Evolutionary conservation across 2,797 vertebrate species (phyloP), one percentile per base, ranked within the genome.

Genomic region (Phrynocephalus vlangalii): DNA sequence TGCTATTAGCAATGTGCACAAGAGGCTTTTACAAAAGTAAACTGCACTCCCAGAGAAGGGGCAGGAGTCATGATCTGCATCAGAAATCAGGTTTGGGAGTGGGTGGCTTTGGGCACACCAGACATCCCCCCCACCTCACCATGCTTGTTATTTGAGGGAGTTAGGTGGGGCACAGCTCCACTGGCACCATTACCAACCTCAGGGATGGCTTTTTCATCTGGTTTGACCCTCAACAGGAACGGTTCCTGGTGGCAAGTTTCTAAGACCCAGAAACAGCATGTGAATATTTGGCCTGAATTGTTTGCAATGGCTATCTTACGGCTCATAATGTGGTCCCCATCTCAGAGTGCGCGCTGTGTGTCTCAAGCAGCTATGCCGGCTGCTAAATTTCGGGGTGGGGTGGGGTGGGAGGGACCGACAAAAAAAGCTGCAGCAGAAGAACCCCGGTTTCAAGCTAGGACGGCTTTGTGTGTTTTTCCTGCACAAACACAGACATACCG

Each of bases 21-120:
- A 83, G 56, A 26, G 50, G n/a, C 20, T 56, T 83, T 83, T 22
- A 44, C 22, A 72, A 83, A 83, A 33, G 52, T 26, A 83, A 83
- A 83, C 13, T 22, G 52, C 18, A 3, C 18, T 48, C 70, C 20
- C 72, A 10, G 38, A 22, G 22, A 10, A 26, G 20, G 10, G 22
- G 75, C 38, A 44, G 38, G 38, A 44, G 38, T 44, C 9, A 10
- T 24, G 44, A 26, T 76, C 10, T 44, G 38, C 24, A 4, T 24
- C 9, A 48, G 6, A 26, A 44, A 76, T 18, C 60, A 18, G 18
- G 60, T 63, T 20, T 18, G 18, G 18, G 13, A 20, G 60, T 63
- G 60, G 60, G 20, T 56, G 52, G 52, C 52, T 56, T 56, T 56
- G 9, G 52, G 9, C 52, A 56, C 52, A 15, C 52, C 38, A 56